phyloP scores from a whole-genome alignment of 1,140 invertebrate genomes.

The Diabrotica undecimpunctata region DNA sequence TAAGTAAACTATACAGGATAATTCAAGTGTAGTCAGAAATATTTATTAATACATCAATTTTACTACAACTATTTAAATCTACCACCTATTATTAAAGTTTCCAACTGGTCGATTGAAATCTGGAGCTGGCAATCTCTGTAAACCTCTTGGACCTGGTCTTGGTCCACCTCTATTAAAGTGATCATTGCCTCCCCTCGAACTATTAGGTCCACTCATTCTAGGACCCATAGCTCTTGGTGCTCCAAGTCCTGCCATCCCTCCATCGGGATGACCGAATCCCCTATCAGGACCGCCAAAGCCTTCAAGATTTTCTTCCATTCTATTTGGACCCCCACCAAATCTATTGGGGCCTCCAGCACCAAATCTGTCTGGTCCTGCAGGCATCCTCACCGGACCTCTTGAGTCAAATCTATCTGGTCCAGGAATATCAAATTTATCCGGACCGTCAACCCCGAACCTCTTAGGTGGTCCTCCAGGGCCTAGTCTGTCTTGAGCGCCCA shows the following conservation, averaged over 20 bases:
- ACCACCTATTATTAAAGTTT: neutral
- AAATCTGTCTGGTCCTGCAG: neutral
- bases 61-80: neutral
- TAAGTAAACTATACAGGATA: too few relatives aligned
- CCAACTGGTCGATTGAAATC: neutral
- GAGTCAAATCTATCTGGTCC: neutral
- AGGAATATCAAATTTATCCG: neutral
- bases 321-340: neutral
- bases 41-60: too few relatives aligned
- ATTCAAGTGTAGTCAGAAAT: too few relatives aligned
- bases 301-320: neutral
- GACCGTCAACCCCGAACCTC: neutral
- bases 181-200: neutral
- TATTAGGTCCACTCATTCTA: neutral
- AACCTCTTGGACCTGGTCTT: neutral
- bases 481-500: neutral
- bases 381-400: neutral
- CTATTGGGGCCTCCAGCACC: neutral
- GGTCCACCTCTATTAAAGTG: neutral
- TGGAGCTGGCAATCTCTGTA: neutral
- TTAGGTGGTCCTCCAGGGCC: neutral
- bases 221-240: neutral
- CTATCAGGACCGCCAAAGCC: neutral
- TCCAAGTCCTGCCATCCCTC: neutral
- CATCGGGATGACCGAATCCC: neutral